Evolutionary conservation across 64 coral and sea anemone species (phyloP), one percentile per base, ranked within the genome.

Genomic region (Platygyra sinensis): DNA sequence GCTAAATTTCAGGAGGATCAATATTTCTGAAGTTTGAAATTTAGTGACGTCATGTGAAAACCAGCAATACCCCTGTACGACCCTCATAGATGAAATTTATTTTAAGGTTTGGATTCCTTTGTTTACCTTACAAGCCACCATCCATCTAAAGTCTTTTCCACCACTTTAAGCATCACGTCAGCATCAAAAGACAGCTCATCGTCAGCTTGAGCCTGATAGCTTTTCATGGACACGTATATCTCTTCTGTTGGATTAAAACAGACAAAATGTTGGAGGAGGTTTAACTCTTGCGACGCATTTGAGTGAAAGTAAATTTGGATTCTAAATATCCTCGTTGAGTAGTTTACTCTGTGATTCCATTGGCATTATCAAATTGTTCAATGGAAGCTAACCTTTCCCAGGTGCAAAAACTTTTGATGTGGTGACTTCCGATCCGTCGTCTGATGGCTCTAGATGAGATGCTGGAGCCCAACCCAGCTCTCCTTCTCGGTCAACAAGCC

Each of bases 111-210:
- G 22, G 1, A 69, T 18, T 2, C 0, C 20, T 36, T 36, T 30
- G 6, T 36, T 61, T 92, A 99, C 97, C 91, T 99, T n/a, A 96
- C 92, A 6, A 96, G 55, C 97, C 97, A 99, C 97, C 97, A 99
- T 57, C 97, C 97, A 82, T 99, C 97, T 77, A 99, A 91, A 65
- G 89, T 99, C 74, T 96, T 99, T 59, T 96, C 86, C 19, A 96
- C 49, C 62, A 99, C 97, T 78, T 92, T 88, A 1, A 99, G 88
- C 73, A 91, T 90, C 67, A 93, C 89, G 24, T 94, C 97, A 42
- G 49, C 83, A 72, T 96, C 94, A 59, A 99, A 93, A n/a, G 87
- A 90, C 64, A 99, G 83, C 80, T 99, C 94, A 60, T 99, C 97
- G 8, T 87, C 94, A 9, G 90, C 82, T 81, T 89, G 79, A 14